These are phyloP conservation scores for Vulpes ferrilata DNA, from an alignment of 2,113 vertebrate genomes.

Conservation along the genomic window DNA sequence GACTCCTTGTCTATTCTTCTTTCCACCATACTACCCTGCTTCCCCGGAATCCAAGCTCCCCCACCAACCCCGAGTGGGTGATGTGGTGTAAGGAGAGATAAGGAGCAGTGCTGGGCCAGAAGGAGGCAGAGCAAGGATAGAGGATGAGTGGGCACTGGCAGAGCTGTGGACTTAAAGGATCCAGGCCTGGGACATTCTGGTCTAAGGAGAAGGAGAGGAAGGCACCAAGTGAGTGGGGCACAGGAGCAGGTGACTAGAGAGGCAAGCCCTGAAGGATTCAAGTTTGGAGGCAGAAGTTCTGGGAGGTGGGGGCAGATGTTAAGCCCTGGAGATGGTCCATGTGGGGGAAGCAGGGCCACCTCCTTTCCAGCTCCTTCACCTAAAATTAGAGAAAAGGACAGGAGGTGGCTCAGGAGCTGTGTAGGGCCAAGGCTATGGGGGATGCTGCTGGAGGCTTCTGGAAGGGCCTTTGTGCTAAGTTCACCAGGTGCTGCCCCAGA, in stretches of 20 bases:
- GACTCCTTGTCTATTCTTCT: neutral
- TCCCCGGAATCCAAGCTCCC: neutral
- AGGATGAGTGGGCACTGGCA: neutral
- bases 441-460: neutral
- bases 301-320: neutral
- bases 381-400: neutral
- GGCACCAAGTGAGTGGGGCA: too few species aligned
- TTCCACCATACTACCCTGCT: neutral
- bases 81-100: neutral
- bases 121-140: neutral
- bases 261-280: neutral
- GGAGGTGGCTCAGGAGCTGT: neutral
- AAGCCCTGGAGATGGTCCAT: neutral
- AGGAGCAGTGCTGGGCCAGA: neutral
- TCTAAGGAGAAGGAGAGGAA: neutral
- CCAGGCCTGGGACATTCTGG: neutral
- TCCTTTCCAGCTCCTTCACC: neutral
- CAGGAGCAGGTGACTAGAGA: neutral
- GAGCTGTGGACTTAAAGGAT: neutral
- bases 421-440: neutral
- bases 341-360: neutral
- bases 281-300: conserved; percentile 1
- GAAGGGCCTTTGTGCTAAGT: neutral
- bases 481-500: neutral
- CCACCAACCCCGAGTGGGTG: neutral